Base-by-base conservation (phyloP, 2,888 invertebrate species). In the Machimus atricapillus region DNA sequence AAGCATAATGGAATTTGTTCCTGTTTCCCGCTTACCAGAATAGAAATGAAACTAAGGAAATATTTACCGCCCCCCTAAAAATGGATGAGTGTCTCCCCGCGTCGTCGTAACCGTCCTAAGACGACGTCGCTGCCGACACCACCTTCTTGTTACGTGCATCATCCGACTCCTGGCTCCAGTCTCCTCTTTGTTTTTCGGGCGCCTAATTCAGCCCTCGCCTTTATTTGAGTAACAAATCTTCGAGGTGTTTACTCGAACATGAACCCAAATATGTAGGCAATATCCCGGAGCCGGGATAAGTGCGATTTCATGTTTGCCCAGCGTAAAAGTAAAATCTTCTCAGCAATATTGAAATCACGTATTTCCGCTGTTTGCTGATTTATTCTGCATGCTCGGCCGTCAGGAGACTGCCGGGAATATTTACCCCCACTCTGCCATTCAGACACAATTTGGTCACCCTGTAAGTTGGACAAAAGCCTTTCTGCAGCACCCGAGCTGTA, bases 271-370 rank as follows among this genome's bases (percentile, higher is more conserved):
- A 85, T 85, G 78, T 66, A 74, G 85, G 78, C 79, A 43, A 52
- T 58, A 34, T 85, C 74, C 58, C 52, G 66, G 85, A 23, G 85
- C 31, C 66, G 78, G 73, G 82, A 82, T 82, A 82, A 81, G 81
- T 82, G 87, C 58, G 77, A 87, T 87, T 77, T 85, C 76, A 85
- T 87, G 85, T 87, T 87, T 87, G 58, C 78, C 58, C 73, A 85
- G 58, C 66, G 78, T 37, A 78, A 78, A 87, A 83, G 40, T 76
- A 83, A 87, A 87, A 87, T 87, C 77, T 78, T 73, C 43, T 40
- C n/a, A 77, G 52, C 78, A 85, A 87, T 87, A 87, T 87, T 87
- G 85, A 87, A 85, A 87, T 87, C 87, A 87, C 87, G 87, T 87
- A 85, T 85, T 43, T 56, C 40, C 58, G 43, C 79, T 87, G 85